Evolutionary conservation across 2,888 invertebrate species (phyloP), one percentile per base, ranked within the genome.

Genomic region (Tinea semifulvella): DNA sequence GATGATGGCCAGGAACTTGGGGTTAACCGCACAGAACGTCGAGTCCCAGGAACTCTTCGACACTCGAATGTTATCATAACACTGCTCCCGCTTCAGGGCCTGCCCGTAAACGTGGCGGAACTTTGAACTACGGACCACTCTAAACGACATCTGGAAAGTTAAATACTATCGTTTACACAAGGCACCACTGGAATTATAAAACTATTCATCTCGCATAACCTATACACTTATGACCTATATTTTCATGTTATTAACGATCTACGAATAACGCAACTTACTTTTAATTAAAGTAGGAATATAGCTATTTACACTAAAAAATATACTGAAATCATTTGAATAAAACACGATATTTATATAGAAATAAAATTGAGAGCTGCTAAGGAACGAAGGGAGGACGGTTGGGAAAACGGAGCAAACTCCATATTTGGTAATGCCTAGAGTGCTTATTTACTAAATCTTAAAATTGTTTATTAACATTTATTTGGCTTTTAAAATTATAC

Each of bases 11-110:
- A 98, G 83, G 82, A 96, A 97, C 79, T 96, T 97, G 42, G 98
- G 98, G 82, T 98, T 98, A 60, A 98, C 97, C 55, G 96, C 95
- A 84, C 97, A 98, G 79, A 98, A 98, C 53, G 96, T 96, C 50
- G 96, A 95, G 73, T 98, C 98, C 93, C 98, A 98, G 44, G 97
- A 96, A 67, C 96, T 96, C 75, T 97, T 96, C 52, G 96, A 96
- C 52, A 98, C 96, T 68, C 96, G 85, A 63, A 98, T 90, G 77
- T 96, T 96, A 82, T 98, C 98, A 83, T 95, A 98, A 82, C 97
- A 97, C 81, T 95, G 94, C 71, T 98, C 97, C 71, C 97, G 87
- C 82, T 96, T 95, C 57, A 93, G 82, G 58, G 94, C 89, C 65
- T 92, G 92, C 56, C 94, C 95, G 63, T 86, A 86, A 65, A 98